Evolutionary conservation across 2,888 invertebrate species (phyloP), one percentile per base, ranked within the genome.

Genomic region (Nipponacmea schrenckii): DNA sequence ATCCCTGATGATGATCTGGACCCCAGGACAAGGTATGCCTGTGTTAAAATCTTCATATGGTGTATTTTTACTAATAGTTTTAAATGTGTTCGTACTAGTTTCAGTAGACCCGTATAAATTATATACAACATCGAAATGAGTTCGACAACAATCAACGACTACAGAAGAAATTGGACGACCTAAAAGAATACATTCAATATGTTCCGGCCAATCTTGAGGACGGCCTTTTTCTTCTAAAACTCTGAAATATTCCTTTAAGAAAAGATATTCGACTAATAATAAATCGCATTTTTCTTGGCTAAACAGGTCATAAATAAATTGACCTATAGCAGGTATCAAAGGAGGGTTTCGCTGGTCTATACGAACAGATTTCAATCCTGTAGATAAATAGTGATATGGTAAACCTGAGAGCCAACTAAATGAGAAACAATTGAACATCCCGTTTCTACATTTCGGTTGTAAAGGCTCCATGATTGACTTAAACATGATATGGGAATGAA

Each of bases 1-100:
- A 48, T 71, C 71, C 63, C 73, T 71, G 5, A 75, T 20, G 20
- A 64, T 68, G 5, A 75, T 8, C 64, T 69, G 44, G 12, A 71
- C 56, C 10, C 69, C 73, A n/a, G 26, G 12, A 4, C 48, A 14
- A 17, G 71, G 69, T 15, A 64, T 45, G 0, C 75, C 73, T 0
- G 64, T 69, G 56, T 62, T 67, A 62, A 62, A 67, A 65, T 75
- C 71, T 44, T 65, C 64, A 39, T 64, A 65, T 17, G 10, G 68
- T 67, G 69, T 73, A 73, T 56, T 24, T 56, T 56, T n/a, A 24
- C 24, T 24, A n/a, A 56, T 3, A n/a, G n/a, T 20, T 24, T 56
- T 56, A 56, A 56, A 12, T 10, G 7, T 56, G 20, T 8, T n/a
- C 5, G 7, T n/a, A n/a, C 56, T 24, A 14, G 12, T 12, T 56